A percentile compares a stretch with the other conserved stretches of the same genome.
These are phyloP conservation scores for Bilobella aurantiaca DNA, from an alignment of 1,140 invertebrate species.

Conservation along the genomic window DNA sequence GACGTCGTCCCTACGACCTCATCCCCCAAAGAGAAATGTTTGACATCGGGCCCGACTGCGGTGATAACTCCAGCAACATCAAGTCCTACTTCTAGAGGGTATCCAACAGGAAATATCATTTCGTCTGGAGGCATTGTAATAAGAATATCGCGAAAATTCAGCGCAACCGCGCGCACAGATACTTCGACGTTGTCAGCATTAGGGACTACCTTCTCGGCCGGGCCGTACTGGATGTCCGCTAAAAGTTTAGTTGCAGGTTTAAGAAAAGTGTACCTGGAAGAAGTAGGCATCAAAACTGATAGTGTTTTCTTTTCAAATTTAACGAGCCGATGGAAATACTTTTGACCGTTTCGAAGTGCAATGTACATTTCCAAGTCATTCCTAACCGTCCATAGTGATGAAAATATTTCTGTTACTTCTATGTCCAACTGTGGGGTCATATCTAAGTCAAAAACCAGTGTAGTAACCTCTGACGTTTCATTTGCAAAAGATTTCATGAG, in stretches of 20 bases:
- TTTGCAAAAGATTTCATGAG: conserved; percentile 4
- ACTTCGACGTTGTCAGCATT: no score
- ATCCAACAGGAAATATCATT: background rate
- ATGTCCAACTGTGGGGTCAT: background rate
- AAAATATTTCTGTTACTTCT: conserved; percentile 12
- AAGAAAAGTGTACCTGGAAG: conserved; percentile 7
- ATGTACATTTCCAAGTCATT: conserved; percentile 9
- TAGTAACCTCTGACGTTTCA: conserved; percentile 2
- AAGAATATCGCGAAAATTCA: background rate
- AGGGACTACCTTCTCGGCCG: conserved; percentile 6
- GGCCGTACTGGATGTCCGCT: conserved; percentile 8
- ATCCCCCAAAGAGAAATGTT: conserved; percentile 8
- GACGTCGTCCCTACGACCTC: background rate
- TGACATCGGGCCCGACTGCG: background rate
- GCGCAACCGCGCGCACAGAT: background rate
- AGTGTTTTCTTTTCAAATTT: background rate
- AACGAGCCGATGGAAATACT: background rate
- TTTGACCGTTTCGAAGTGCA: background rate
- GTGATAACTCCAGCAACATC: conserved; percentile 14
- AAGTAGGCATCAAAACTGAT: background rate
- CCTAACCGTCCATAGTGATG: background rate
- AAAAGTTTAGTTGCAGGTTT: conserved; percentile 2
- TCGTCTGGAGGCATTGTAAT: background rate
- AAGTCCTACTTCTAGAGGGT: conserved; percentile 5
- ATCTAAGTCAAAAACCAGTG: background rate